Percentiles rank a stretch among this genome's conserved stretches.
Conservation (phyloP, 2,797 vertebrate genomes). For the Lepus oiostolus region DNA sequence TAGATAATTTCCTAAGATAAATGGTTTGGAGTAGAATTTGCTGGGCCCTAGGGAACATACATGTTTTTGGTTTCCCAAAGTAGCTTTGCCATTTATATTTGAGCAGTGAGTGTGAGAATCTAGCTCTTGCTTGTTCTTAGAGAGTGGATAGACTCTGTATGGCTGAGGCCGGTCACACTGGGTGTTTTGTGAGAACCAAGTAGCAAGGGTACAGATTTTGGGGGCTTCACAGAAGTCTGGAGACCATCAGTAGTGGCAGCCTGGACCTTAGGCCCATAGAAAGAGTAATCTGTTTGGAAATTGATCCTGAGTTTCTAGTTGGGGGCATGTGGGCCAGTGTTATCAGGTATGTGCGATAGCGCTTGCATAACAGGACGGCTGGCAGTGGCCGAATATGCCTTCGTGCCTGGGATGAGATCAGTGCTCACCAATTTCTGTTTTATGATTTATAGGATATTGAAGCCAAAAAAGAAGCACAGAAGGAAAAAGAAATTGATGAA, state of each 20-base stretch:
- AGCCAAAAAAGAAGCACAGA: slow-evolving; percentile 99
- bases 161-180: neutral
- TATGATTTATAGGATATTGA: slow-evolving; percentile 94
- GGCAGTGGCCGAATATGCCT: neutral
- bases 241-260: neutral
- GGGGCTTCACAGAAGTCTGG: neutral
- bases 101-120: neutral
- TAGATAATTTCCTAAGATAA: neutral
- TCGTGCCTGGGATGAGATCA: neutral
- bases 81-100: neutral
- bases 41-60: neutral
- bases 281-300: neutral
- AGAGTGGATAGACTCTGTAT: neutral
- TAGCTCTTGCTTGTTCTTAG: neutral
- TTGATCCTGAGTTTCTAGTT: neutral
- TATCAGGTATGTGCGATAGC: neutral
- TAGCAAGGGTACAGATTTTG: neutral
- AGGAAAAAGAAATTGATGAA: slow-evolving; percentile 99
- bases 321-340: neutral
- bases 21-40: neutral
- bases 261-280: neutral
- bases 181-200: neutral
- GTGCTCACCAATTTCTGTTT: neutral
- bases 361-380: neutral
- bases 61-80: neutral